Percentiles rank a stretch among this genome's conserved stretches.
These are phyloP conservation scores for Sapayoa aenigma DNA, from an alignment of 2,113 vertebrate genomes.

Conservation along the genomic window DNA sequence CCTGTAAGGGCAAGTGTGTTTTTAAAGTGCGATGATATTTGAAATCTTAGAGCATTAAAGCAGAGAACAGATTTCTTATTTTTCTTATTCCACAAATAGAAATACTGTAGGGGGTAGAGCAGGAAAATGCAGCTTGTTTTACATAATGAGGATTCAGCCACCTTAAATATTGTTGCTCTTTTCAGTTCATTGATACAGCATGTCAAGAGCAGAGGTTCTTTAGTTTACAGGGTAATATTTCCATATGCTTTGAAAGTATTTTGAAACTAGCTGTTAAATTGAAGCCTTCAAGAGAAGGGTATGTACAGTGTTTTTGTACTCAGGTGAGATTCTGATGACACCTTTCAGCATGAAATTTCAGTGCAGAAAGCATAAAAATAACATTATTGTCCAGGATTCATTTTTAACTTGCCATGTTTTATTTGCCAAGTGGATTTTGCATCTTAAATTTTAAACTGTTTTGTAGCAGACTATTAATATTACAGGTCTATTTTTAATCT, in stretches of 20 bases:
- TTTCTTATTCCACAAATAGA: constrained; percentile 29
- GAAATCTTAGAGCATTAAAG: background rate
- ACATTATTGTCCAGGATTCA: background rate
- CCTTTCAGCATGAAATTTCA: background rate
- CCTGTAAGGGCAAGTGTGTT: background rate
- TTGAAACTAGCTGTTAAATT: constrained; percentile 19
- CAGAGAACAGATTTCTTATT: background rate
- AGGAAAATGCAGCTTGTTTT: constrained; percentile 61
- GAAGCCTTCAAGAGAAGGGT: background rate
- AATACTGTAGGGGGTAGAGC: background rate
- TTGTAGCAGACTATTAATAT: background rate
- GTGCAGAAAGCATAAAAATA: background rate
- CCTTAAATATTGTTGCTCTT: constrained; percentile 19
- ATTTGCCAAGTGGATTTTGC: background rate
- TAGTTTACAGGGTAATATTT: background rate
- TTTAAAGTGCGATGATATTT: background rate
- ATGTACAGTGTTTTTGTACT: background rate
- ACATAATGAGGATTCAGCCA: constrained; percentile 50
- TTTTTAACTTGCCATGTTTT: background rate
- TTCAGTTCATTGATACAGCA: constrained; percentile 13
- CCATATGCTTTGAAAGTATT: background rate
- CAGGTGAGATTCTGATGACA: background rate
- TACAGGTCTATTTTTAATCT: background rate
- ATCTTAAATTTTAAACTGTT: background rate
- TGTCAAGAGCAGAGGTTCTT: background rate